Evolutionary conservation across 2,113 vertebrate genomes (phyloP), one percentile per base, ranked within the genome.

Genomic region (Notarius quadriscutis): DNA sequence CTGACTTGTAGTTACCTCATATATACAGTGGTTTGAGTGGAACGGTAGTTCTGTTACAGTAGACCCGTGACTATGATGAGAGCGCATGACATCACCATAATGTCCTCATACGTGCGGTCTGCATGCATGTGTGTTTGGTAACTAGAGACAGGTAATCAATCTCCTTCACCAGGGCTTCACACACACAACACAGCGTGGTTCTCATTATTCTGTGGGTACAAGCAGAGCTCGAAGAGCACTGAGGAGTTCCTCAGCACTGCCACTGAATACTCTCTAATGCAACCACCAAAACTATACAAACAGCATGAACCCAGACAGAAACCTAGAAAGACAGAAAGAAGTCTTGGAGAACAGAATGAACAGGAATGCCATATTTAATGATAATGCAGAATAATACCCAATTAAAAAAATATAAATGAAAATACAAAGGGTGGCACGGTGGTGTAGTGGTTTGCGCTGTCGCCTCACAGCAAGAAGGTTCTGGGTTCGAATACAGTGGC

Each of bases 111-210:
- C 50, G 74, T 89, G 84, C 69, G 88, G 79, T 89, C 86, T 89
- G 62, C 84, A 92, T 92, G 88, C 83, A 58, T 79, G 78, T n/a
- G 69, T 57, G n/a, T 78, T 93, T 89, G 91, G 94, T 94, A 94
- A 95, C 93, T 91, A 92, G 93, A 95, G 95, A 93, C 90, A 93
- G 93, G 93, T 94, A 93, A 95, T 95, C 94, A 95, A 95, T 95
- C 94, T 94, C 93, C 91, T 86, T 94, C 94, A 89, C 92, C 93
- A 69, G 72, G 27, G 77, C 81, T 92, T 93, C 93, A 92, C 92
- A 93, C 90, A 93, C 90, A 87, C 89, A 89, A 85, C 62, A 51
- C 91, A 94, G 91, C 93, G 91, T 95, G 95, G 91, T 95, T 94
- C 92, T 92, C 91, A 95, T 95, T 95, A 94, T 81, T 82, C 88